Percentiles rank a stretch among this genome's conserved stretches.
phyloP scores from a whole-genome alignment of 1,140 invertebrate species.

The Ganaspis sp. region DNA sequence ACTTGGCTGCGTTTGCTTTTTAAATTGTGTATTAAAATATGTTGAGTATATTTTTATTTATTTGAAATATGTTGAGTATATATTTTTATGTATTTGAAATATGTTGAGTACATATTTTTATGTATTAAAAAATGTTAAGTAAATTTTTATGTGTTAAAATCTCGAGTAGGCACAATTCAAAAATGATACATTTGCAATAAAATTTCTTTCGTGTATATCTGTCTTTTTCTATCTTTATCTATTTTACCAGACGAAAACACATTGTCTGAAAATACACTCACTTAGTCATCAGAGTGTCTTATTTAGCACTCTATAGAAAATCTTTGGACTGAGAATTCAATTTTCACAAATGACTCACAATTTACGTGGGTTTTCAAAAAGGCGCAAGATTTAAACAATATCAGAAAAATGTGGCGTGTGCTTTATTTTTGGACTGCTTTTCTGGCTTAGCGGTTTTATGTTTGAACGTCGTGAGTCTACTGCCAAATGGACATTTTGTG shows the following conservation, averaged over 20 bases:
- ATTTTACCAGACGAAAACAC: constrained; percentile 19
- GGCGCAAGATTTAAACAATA: constrained; percentile 34
- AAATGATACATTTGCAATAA: no score
- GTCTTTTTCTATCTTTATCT: no score
- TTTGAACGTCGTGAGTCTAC: constrained; percentile 44
- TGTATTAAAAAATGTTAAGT: no score
- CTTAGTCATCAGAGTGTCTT: constrained; percentile 15
- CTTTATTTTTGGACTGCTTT: constrained; percentile 55
- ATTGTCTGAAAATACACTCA: constrained; percentile 28
- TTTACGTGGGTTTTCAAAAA: background rate
- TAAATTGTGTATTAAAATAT: no score
- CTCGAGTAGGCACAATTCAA: no score
- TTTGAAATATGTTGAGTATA: no score
- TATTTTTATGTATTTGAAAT: no score
- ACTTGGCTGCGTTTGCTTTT: no score
- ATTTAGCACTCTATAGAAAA: constrained; percentile 33
- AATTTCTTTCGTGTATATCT: no score
- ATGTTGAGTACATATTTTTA: no score
- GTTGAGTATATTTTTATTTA: no score
- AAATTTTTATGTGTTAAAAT: no score
- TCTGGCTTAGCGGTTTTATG: constrained; percentile 47
- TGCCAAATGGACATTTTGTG: constrained; percentile 26
- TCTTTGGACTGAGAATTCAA: constrained; percentile 31
- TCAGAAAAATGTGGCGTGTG: constrained; percentile 47
- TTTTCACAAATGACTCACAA: constrained; percentile 38